Evolutionary conservation across 2,888 invertebrate genomes (phyloP).

Genomic region (Melipona beecheii): DNA sequence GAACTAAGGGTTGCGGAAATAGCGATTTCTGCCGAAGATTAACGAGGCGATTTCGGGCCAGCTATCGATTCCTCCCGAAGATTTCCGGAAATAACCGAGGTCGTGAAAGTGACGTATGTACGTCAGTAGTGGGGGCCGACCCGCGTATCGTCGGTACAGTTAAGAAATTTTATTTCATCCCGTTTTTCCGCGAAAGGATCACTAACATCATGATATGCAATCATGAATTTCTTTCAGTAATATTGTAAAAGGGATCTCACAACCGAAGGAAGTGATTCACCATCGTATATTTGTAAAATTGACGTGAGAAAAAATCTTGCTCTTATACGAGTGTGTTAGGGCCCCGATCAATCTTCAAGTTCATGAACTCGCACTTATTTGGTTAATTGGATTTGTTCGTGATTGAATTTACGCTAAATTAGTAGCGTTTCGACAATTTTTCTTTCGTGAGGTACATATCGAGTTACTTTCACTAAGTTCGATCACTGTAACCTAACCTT

Average conservation of each 20-base stretch:
- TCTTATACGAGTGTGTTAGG: conserved; percentile 61
- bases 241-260: conserved; percentile 28
- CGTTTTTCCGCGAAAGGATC: conserved; percentile 28
- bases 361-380: conserved; percentile 64
- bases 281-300: conserved; percentile 45
- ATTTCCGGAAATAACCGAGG: conserved; percentile 72
- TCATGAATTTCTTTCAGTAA: conserved; percentile 60
- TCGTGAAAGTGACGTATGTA: conserved; percentile 73
- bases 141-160: conserved; percentile 61
- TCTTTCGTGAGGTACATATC: conserved; percentile 60
- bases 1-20: conserved; percentile 48
- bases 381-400: conserved; percentile 65
- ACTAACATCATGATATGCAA: conserved; percentile 33
- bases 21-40: conserved; percentile 63
- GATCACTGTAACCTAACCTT: conserved; percentile 71
- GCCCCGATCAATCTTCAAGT: conserved; percentile 70
- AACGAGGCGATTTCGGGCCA: conserved; percentile 56
- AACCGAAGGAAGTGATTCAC: conserved; percentile 31
- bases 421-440: conserved; percentile 55
- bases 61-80: conserved; percentile 80
- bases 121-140: conserved; percentile 71
- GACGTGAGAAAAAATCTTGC: conserved; percentile 41
- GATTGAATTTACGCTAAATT: conserved; percentile 66
- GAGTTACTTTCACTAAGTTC: conserved; percentile 52
- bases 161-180: conserved; percentile 19